Percentiles rank a stretch among this genome's conserved stretches.
Evolutionary conservation across 2,888 invertebrate species (phyloP).

Genomic region (Tetrapedia diversipes): DNA sequence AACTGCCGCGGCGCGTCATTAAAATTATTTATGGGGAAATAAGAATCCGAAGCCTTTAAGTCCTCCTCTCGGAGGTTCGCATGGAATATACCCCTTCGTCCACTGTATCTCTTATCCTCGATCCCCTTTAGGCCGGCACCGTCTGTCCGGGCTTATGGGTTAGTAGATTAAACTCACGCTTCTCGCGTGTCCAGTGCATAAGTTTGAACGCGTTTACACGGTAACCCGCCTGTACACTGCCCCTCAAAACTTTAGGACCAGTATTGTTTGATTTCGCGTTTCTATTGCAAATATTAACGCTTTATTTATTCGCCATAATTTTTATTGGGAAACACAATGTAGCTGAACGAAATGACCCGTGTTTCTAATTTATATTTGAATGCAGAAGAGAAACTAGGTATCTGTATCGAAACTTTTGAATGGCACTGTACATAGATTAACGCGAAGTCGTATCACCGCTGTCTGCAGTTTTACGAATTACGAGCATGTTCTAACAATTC

Average conservation of each 20-base stretch:
- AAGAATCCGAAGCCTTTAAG: slow-evolving; percentile 77
- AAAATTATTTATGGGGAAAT: slow-evolving; percentile 81
- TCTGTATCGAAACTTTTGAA: too few species aligned
- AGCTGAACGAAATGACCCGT: too few species aligned
- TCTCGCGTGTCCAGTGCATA: slow-evolving; percentile 44
- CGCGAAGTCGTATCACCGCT: not conserved
- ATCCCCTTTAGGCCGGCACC: slow-evolving; percentile 57
- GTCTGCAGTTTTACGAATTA: not conserved
- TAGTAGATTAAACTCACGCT: slow-evolving; percentile 69
- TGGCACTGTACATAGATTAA: not conserved
- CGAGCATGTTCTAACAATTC: not conserved
- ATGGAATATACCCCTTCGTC: slow-evolving; percentile 53
- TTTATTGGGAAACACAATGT: too few species aligned
- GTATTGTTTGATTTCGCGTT: too few species aligned
- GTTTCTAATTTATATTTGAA: too few species aligned
- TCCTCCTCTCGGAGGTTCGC: slow-evolving; percentile 63
- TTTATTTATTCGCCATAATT: too few species aligned
- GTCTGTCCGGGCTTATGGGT: slow-evolving; percentile 64
- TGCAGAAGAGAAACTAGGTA: too few species aligned
- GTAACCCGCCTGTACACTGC: not conserved
- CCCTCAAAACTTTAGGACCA: too few species aligned
- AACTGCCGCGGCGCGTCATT: slow-evolving; percentile 79
- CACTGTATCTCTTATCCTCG: slow-evolving; percentile 55
- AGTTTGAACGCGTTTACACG: slow-evolving; percentile 40
- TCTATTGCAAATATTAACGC: too few species aligned